phyloP scores from a whole-genome alignment of 2,888 invertebrate genomes.

The Hypolimnas misippus region DNA sequence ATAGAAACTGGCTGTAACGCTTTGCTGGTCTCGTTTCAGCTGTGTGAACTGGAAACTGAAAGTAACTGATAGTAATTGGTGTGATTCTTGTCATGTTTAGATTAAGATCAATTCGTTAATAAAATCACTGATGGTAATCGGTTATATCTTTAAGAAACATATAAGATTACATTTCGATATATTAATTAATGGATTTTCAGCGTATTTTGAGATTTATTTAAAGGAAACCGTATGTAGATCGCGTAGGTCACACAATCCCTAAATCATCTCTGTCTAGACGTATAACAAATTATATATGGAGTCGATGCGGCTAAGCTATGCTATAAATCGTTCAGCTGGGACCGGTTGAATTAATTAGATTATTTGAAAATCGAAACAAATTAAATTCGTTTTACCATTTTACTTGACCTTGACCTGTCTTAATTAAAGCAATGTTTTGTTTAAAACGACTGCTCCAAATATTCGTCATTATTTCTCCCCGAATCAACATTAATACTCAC shows the following conservation, averaged over 20 bases:
- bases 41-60: conserved; percentile 53
- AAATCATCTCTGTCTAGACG: conserved; percentile 5
- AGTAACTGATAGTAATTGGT: conserved; percentile 52
- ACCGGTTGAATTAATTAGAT: not conserved
- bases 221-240: not conserved
- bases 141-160: not conserved
- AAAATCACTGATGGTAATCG: conserved; percentile 16
- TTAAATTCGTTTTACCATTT: not conserved
- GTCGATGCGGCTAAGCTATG: not conserved
- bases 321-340: not conserved
- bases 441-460: conserved; percentile 22
- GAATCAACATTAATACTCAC: conserved; percentile 38
- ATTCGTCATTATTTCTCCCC: conserved; percentile 35
- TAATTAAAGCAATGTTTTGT: conserved; percentile 12
- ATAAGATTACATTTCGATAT: not conserved
- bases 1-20: conserved; percentile 42
- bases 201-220: not conserved
- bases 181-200: not conserved
- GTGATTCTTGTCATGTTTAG: conserved; percentile 43
- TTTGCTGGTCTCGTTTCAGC: conserved; percentile 53
- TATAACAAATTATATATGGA: not conserved
- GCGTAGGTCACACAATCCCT: not conserved
- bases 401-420: not conserved
- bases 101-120: conserved; percentile 20
- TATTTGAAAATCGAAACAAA: not conserved